phyloP scores from a whole-genome alignment of 2,888 invertebrate genomes.

The Agrochola litura region DNA sequence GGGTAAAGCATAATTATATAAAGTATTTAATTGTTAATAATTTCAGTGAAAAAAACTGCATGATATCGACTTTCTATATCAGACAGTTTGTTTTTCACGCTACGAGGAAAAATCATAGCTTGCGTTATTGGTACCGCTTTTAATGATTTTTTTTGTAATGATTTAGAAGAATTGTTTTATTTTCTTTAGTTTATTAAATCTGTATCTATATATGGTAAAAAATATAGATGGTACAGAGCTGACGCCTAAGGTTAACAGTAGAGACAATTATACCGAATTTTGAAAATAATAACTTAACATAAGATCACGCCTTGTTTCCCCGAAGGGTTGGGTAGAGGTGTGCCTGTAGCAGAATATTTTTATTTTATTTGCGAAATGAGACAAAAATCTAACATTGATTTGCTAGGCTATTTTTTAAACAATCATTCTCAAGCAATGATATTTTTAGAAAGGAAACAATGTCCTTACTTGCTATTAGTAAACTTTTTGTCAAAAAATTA shows the following conservation, averaged over 20 bases:
- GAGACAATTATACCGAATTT: not conserved
- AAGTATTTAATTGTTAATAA: not conserved
- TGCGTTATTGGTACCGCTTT: not conserved
- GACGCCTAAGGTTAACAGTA: not conserved
- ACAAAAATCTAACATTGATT: not conserved
- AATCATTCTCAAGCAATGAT: not conserved
- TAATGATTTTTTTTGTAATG: not conserved
- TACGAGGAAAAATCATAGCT: not conserved
- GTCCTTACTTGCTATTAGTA: constrained; percentile 35
- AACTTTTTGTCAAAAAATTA: constrained; percentile 59
- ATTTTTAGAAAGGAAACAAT: constrained; percentile 37
- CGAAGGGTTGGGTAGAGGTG: no score
- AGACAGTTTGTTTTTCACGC: no score
- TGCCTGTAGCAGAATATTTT: no score
- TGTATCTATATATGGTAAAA: not conserved
- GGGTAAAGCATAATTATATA: not conserved
- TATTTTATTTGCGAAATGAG: not conserved
- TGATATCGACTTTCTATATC: not conserved
- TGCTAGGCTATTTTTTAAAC: constrained; percentile 11
- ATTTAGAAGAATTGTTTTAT: not conserved
- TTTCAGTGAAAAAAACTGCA: not conserved
- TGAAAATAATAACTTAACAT: no score
- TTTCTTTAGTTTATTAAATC: not conserved
- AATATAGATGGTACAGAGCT: not conserved
- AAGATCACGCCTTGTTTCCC: no score